Evolutionary conservation across 1,140 invertebrate genomes (phyloP), one percentile per base, ranked within the genome.

Genomic region (Drosophila ananassae): DNA sequence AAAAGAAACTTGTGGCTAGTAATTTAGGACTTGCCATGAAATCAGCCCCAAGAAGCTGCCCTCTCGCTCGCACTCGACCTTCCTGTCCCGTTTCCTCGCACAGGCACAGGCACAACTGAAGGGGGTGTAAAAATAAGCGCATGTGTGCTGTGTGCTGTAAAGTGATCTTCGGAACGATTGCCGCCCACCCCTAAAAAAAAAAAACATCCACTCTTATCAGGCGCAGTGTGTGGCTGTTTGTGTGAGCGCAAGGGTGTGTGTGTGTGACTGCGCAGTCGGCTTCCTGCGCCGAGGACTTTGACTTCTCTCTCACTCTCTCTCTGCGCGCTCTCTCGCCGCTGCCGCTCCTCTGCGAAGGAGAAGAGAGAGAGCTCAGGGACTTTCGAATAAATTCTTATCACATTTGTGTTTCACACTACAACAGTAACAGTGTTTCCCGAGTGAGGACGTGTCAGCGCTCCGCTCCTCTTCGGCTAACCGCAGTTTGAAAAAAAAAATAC

Each of bases 271-370:
- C 83, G 83, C 83, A 83, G 83, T 87, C 72, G 79, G 54, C 79
- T 87, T 89, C 84, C 83, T 89, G 84, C 64, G 83, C 55, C 79
- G 83, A 89, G 79, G 83, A 89, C 82, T 89, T 89, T 87, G 83
- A 82, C 79, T 63, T 67, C 44, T 47, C 9, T 25, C 59, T 22
- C 12, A 13, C 58, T 85, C 81, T 79, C 61, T 85, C 82, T 12
- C 60, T 50, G 41, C 55, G 60, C 56, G 48, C 54, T 56, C 13
- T 57, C 55, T 41, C 55, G 22, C 34, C 34, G 2, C 34, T 34
- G 32, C 32, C 39, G 37, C 12, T 10, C 9, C 34, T 28, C 3
- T 9, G 1, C 4, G 34, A 37, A 37, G 34, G 34, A 37, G 34
- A 37, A 37, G 3, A 37, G 7, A 8, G 30, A 32, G 34, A 37